Conservation (phyloP, 2,113 vertebrate species). For the Notothenia rossii region DNA sequence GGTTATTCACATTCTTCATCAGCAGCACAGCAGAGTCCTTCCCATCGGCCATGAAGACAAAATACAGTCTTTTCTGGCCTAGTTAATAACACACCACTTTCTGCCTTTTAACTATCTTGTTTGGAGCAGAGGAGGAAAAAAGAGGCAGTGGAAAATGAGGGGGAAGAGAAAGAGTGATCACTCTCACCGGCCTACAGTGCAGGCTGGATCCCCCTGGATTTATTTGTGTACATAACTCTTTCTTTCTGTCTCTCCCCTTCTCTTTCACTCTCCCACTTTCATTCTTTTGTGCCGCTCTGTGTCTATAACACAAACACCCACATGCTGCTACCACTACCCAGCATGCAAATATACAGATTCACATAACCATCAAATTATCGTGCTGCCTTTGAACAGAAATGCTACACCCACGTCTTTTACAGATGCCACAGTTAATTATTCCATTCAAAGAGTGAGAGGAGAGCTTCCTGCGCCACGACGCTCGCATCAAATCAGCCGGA, state of each 20-base stretch:
- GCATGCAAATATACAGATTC: constrained; percentile 49
- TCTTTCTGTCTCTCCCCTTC: constrained; percentile 40
- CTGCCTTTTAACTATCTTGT: constrained; percentile 55
- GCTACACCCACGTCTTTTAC: constrained; percentile 52
- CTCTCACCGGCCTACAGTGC: constrained; percentile 52
- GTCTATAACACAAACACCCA: constrained; percentile 65
- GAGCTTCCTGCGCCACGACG: constrained; percentile 13
- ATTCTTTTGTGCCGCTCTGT: constrained; percentile 48
- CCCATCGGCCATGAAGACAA: constrained; percentile 61
- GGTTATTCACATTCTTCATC: constrained; percentile 73
- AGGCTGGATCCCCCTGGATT: constrained; percentile 71
- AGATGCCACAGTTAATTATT: constrained; percentile 50
- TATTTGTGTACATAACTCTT: constrained; percentile 73
- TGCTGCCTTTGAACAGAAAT: constrained; percentile 40
- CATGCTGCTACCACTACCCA: constrained; percentile 51
- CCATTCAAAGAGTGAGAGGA: constrained; percentile 41
- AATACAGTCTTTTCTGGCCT: constrained; percentile 54
- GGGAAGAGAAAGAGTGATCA: constrained; percentile 55
- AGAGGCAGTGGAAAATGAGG: constrained; percentile 61
- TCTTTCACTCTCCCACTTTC: constrained; percentile 59
- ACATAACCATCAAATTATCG: constrained; percentile 55
- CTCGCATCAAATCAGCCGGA: neutral
- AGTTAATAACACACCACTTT: constrained; percentile 47
- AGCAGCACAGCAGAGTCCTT: constrained; percentile 58
- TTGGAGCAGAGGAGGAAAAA: constrained; percentile 33